Evolutionary conservation across 2,888 invertebrate species (phyloP), one percentile per base, ranked within the genome.

Genomic region (Ennomos fuscantarius): DNA sequence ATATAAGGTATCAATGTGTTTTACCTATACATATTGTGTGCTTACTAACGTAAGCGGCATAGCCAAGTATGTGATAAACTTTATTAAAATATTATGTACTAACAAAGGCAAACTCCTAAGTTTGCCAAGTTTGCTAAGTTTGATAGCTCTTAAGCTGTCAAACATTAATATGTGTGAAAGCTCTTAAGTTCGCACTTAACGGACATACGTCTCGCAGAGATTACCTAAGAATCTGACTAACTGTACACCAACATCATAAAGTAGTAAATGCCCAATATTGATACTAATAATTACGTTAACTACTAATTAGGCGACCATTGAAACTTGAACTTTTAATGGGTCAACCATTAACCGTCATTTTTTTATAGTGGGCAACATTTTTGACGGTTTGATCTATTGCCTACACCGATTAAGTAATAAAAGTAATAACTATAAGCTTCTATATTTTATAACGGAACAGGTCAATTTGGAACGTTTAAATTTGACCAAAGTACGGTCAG

Each of bases 391-490:
- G 74, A 79, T 79, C 80, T 79, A 82, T 81, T 73, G 61, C 68
- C 65, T 63, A 77, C 75, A 78, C 73, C 74, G 70, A 87, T 87
- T 87, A 87, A 84, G 86, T 86, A 84, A 88, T 88, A 87, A 87
- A 85, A 79, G 74, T 81, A 79, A 86, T 86, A 73, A 72, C 74
- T 73, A 61, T 69, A 72, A 78, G 76, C 77, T 77, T 65, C 70
- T 65, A 70, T 72, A 74, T 82, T 81, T 82, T 75, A 62, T 78
- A 86, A 86, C 84, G 84, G 85, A 79, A 82, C 80, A 74, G 72
- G 75, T 74, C 80, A 80, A 86, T 86, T 86, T 84, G 66, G 69
- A 70, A 61, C 73, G 69, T 75, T 76, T 74, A 73, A 59, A 63
- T 64, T 59, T 66, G 52, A 62, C 61, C 58, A 63, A 58, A 60